Base-by-base conservation (phyloP, 2,888 invertebrate genomes). In the Parnassius smintheus region DNA sequence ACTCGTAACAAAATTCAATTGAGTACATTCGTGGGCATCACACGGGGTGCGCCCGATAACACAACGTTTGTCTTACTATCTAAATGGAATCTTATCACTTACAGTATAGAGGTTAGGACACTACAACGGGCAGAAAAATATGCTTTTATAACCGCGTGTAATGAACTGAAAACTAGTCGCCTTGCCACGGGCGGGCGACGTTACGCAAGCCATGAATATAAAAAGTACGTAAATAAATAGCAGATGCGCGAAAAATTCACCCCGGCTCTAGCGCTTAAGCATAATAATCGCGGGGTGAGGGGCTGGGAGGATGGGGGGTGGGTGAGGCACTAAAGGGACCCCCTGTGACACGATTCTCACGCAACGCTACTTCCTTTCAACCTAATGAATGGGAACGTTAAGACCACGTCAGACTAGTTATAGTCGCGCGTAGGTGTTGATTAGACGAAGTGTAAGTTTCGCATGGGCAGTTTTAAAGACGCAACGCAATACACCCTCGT, bases 241-340 rank as follows among this genome's bases (percentile, higher is more conserved):
- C 91, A 91, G 91, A 91, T 91, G 91, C 88, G 90, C 90, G 90
- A 90, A 91, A 90, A 90, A 88, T 80, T 88, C 88, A 82, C 88
- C 89, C 89, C 85, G 84, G 75, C 78, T 76, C 80, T 83, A 78
- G 82, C 85, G 88, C 89, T 90, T 91, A 87, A 56, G 89, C 91
- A 90, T 90, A 88, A 91, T 88, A 91, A 90, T 89, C 83, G 87
- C 82, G 85, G 83, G 83, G 69, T 56, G 64, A 68, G 66, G 63
- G 67, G 69, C 64, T 54, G 71, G 72, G 72, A 69, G 61, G 71
- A 72, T 70, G 70, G 64, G 56, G 66, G 59, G 72, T 68, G 72
- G 72, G 73, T 75, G 68, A 66, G 70, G 35, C 35, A 35, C 68
- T 68, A 63, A 41, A 18, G n/a, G 25, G 57, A 66, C 67, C 70